Base-by-base conservation (phyloP, 2,888 invertebrate genomes). In the Fabriciana adippe region DNA sequence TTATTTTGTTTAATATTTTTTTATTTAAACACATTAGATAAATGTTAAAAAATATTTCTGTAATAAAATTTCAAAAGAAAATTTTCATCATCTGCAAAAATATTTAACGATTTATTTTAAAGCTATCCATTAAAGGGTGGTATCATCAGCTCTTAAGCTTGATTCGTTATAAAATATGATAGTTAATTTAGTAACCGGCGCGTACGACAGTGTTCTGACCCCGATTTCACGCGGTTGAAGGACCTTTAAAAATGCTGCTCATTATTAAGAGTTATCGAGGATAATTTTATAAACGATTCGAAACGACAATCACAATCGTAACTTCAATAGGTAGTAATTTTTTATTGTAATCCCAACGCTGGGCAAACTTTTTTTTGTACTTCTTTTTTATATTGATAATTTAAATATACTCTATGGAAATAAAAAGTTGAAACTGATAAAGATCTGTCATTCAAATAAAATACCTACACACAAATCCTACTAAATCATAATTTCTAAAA, bases 91-190 rank as follows among this genome's bases (percentile, higher is more conserved):
- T 21, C 26, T 15, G 35, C 26, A 26, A 15, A 31, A 55, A 15
- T 31, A 31, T 55, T 31, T n/a, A 8, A 55, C 26, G 41, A 55
- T 13, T 50, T 31, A 31, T 31, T 31, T 31, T 6, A 55, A 54
- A 55, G n/a, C 41, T 5, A 15, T 47, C 26, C 6, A 47, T 45
- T 6, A 45, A 11, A 51, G 35, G 72, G 74, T 54, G 81, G 84
- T 81, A 76, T 77, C 74, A 81, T 60, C 87, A 80, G 16, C 87
- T 85, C 83, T 60, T 54, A 69, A 67, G 14, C 31, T 35, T 18
- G 51, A 61, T 66, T 71, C 70, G 75, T 72, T 78, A 81, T 85
- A 85, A 85, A 81, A 84, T 84, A 86, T 83, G 83, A 82, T 82
- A 79, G 86, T 85, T 85, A 85, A 85, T 85, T 86, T 73, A 76